These are phyloP conservation scores for Pelagia noctiluca DNA, from an alignment of 30 jellyfish, hydroid and myxozoan genomes.

Conservation along the genomic window DNA sequence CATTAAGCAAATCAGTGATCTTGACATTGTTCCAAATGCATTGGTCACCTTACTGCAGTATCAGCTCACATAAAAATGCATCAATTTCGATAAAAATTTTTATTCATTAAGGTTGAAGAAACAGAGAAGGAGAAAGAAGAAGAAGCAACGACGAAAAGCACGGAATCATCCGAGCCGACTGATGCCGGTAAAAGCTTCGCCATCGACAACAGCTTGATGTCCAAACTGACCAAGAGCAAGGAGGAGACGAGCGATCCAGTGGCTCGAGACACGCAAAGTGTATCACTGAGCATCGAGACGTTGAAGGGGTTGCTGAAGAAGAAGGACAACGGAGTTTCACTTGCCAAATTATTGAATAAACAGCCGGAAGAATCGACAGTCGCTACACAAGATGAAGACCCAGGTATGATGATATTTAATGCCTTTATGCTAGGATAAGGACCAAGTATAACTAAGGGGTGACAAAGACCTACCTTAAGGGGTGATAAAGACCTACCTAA, in stretches of 20 bases:
- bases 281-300: slow-evolving; percentile 81
- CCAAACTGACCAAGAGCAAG: slow-evolving; percentile 64
- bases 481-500: too few species aligned
- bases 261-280: slow-evolving; percentile 76
- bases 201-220: slow-evolving; percentile 41
- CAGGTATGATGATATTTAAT: slow-evolving; percentile 58
- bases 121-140: slow-evolving; percentile 55
- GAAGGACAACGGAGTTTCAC: slow-evolving; percentile 83
- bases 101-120: slow-evolving; percentile 38
- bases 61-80: too few species aligned
- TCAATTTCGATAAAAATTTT: neutral
- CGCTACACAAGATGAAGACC: slow-evolving; percentile 89
- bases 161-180: slow-evolving; percentile 21
- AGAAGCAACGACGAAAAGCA: slow-evolving; percentile 41
- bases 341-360: slow-evolving; percentile 83
- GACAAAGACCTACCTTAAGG: too few species aligned
- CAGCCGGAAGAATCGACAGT: slow-evolving; percentile 68
- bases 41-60: too few species aligned
- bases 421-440: too few species aligned
- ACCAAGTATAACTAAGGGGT: too few species aligned
- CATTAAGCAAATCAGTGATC: too few species aligned
- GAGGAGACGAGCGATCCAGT: slow-evolving; percentile 66
- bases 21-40: too few species aligned
- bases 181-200: slow-evolving; percentile 61
- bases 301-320: slow-evolving; percentile 86